Base-by-base conservation (phyloP, 1,140 invertebrate genomes). In the Protaetia brevitarsis region DNA sequence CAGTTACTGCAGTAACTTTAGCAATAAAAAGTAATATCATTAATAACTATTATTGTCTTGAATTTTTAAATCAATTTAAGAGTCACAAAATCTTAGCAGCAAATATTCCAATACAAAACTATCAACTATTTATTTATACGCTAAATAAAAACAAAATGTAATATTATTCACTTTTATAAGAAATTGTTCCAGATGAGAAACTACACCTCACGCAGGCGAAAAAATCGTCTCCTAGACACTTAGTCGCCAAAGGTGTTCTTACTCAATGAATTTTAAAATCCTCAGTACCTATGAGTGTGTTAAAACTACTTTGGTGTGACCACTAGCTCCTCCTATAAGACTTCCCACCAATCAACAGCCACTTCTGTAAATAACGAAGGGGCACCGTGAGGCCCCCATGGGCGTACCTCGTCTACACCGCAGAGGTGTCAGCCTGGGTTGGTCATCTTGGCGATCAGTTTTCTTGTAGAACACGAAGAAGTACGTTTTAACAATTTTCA, bases 231-330 rank as follows among this genome's bases (percentile, higher is more conserved):
- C 16, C 26, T 58, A 58, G 56, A 58, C 56, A 28, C 16, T 30
- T 21, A n/a, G 56, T 58, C 56, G 56, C 56, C 56, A 58, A n/a
- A 58, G 56, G 56, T 28, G 56, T 58, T 56, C 51, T 56, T 30
- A 58, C 29, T 58, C 56, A 58, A 58, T 13, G 56, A 58, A 27
- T 28, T 58, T 58, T 58, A 58, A 58, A 58, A 58, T 45, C 56
- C 16, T 28, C n/a, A 27, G 56, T 58, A 58, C 56, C 56, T 16
- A 58, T 58, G 56, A 58, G 28, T 58, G 56, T n/a, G 56, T 58
- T 28, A 27, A 34, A 30, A 27, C 56, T 30, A 28, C 56, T 27
- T 30, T 58, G 21, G 16, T 58, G 28, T n/a, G 28, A 58, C 56
- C 21, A 10, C 5, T 58, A 28, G 28, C 56, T 27, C 56, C 56